Conservation (phyloP, 2,888 invertebrate species). For the Aleiodes leptofemur region DNA sequence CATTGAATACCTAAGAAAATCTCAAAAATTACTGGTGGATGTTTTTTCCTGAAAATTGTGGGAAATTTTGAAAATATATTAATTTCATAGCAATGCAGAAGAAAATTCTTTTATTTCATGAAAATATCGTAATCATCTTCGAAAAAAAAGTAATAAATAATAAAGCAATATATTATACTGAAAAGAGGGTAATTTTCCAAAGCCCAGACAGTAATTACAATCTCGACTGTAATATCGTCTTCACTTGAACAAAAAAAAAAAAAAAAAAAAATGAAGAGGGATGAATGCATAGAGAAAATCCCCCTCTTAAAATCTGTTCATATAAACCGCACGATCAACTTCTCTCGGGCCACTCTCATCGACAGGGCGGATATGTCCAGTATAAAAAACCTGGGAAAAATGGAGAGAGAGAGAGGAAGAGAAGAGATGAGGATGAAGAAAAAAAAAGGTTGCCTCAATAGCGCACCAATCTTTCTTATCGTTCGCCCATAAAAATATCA, state of each 20-base stretch:
- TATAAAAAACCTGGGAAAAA: slow-evolving; percentile 18
- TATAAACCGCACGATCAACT: slow-evolving; percentile 24
- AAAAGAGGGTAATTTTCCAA: slow-evolving; percentile 12
- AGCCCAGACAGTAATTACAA: slow-evolving; percentile 19
- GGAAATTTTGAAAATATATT: too few relatives aligned
- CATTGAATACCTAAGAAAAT: too few relatives aligned
- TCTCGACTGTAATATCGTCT: slow-evolving; percentile 16
- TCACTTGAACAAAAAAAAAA: slow-evolving; percentile 17
- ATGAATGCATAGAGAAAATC: slow-evolving; percentile 15
- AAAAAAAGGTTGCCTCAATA: slow-evolving; percentile 27
- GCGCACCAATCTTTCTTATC: slow-evolving; percentile 58
- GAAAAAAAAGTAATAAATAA: too few relatives aligned
- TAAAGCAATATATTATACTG: neutral
- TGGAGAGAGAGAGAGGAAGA: slow-evolving; percentile 22
- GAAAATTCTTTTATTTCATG: too few relatives aligned
- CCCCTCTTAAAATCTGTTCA: slow-evolving; percentile 17
- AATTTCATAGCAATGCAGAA: too few relatives aligned
- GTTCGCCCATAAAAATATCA: slow-evolving; percentile 59
- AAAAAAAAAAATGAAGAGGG: neutral
- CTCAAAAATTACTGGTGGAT: too few relatives aligned
- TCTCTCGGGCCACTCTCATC: slow-evolving; percentile 35
- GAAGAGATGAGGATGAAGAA: slow-evolving; percentile 21
- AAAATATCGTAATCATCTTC: too few relatives aligned
- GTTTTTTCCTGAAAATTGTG: too few relatives aligned
- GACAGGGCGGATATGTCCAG: slow-evolving; percentile 48